Base-by-base conservation (phyloP, 2,888 invertebrate species). In the Nomada fabriciana region DNA sequence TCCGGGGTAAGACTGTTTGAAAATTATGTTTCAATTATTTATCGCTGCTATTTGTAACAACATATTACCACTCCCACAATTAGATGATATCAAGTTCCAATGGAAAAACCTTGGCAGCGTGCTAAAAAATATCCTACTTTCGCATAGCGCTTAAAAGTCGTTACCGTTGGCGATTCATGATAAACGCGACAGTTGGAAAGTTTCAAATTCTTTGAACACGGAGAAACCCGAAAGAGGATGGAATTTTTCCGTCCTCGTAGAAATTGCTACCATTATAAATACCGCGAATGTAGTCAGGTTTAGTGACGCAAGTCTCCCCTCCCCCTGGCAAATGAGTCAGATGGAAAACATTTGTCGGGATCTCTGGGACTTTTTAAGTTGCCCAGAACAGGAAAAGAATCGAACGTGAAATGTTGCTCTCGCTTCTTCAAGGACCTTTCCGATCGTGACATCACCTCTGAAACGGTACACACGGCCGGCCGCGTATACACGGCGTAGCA, bases 361-460 rank as follows among this genome's bases (percentile, higher is more conserved):
- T 43, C 3, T 43, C 25, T 43, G 7, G 2, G 25, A 52, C 59
- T 64, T 79, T 79, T 29, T 2, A 42, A 69, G 15, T 59, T 57
- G 23, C 43, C 18, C 15, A n/a, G 23, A 59, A 65, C 77, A 73
- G 70, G 36, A 50, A 65, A 77, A 65, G 52, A 63, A 36, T 71
- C 50, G 20, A 13, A 20, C 10, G 43, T 25, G 61, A 83, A 77
- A 76, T 71, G 69, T 43, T 72, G 68, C 77, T 68, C 79, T 70
- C 61, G 76, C 53, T 70, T 67, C 69, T 85, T 86, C 79, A 82
- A 76, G 84, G 80, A 85, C 73, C 83, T 79, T 82, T 72, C 70
- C 64, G 76, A 77, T 88, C 89, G 90, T 90, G 91, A 91, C 92
- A 90, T 91, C 90, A 90, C 85, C 88, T 86, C 79, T 84, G 88